Evolutionary conservation across 2,797 vertebrate genomes (phyloP), one percentile per base, ranked within the genome.

Genomic region (Poeciliopsis paucimaculata): DNA sequence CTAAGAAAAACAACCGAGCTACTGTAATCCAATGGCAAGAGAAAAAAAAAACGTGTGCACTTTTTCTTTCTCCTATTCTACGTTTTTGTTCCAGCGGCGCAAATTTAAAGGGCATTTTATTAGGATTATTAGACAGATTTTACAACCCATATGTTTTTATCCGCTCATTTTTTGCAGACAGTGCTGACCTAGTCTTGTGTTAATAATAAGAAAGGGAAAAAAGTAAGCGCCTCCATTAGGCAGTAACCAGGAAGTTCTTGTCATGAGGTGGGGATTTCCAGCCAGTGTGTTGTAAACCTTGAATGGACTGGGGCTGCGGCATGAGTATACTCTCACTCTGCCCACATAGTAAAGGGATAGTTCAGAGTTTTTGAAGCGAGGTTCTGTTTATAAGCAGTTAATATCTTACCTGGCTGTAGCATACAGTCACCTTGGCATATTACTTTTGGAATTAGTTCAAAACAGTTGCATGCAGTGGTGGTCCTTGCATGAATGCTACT

Each of bases 261-360:
- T 93, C 91, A 93, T 91, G 92, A 93, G 92, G 89, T 93, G 94
- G 93, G 94, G 94, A 94, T 93, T 95, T 95, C 94, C 94, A 95
- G 90, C 89, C 88, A 76, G 70, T 83, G 87, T 90, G 91, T 88
- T 91, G 90, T 91, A 92, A 91, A 91, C 91, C 88, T 34, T 94
- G 90, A 94, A 94, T 94, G 92, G 91, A 91, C 86, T 73, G 49
- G 82, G 90, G 88, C 89, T 90, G 85, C 89, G 88, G 86, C 86
- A 83, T 83, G 84, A 91, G 88, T 86, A 88, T 76, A 39, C 75
- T 75, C 51, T 34, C 74, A 70, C 87, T 88, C 91, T 89, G 91
- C 90, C 92, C 90, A 92, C 84, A 89, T 81, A 87, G 89, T 86
- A 82, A 81, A 70, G 66, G 66, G 66, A 70, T 70, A 70, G 39